Evolutionary conservation across 1,140 invertebrate species (phyloP), one percentile per base, ranked within the genome.

Genomic region (Trinorchestia longiramus): DNA sequence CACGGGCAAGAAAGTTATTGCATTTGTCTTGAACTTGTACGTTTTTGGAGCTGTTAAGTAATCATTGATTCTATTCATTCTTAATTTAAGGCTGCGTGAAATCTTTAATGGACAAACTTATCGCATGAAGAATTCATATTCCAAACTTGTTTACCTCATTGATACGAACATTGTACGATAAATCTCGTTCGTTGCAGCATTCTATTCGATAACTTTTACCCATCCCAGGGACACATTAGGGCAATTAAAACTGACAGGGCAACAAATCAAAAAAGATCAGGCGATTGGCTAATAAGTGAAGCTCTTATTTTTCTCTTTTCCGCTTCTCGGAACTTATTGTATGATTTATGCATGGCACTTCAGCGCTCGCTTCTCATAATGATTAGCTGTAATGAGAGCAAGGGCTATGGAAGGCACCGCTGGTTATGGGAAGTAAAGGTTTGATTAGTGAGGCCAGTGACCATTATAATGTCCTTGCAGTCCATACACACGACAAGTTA

Each of bases 401-500:
- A 94, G 41, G 40, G 44, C 43, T 43, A 47, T 45, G 92, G 92
- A 45, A 94, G 92, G 44, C 41, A 45, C 43, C 41, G 44, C 43
- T 94, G 23, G 92, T 94, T 94, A 45, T 43, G 43, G 92, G 92
- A 11, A 94, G 92, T 94, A 94, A n/a, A 94, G 92, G 92, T 45
- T 94, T 94, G 92, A 94, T 94, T 94, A 40, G 92, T 94, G 92
- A 94, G 43, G 92, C 43, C 43, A 43, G 92, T 94, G 92, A 94
- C 92, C 8, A 94, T 94, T 94, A 94, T 94, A 43, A 94, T n/a
- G 43, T 44, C 43, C 92, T 43, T 44, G 43, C 44, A 94, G 43
- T 45, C 92, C 92, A 94, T 94, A 94, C 92, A 94, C 43, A 94
- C 92, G 92, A 94, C 92, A 94, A 47, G 43, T 94, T 94, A 94